phyloP scores from a whole-genome alignment of 1,140 invertebrate genomes.

The Vollenhovia emeryi region DNA sequence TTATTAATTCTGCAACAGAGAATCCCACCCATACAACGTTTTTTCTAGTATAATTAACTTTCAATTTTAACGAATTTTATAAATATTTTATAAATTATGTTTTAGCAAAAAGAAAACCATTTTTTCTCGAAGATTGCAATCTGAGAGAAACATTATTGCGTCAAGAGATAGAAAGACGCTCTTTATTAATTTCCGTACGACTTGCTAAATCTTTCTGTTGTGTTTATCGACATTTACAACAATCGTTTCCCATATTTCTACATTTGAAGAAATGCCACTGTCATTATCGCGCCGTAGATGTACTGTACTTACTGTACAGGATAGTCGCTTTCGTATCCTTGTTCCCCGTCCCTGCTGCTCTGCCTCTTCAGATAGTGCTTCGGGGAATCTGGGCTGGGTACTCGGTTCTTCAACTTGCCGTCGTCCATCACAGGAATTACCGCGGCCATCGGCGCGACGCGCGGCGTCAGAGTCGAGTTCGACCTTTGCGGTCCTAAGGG shows the following conservation, averaged over 20 bases:
- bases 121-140: not conserved
- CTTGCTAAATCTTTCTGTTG: not conserved
- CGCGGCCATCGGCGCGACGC: constrained; percentile 83
- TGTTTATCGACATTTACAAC: not conserved
- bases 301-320: constrained; percentile 84
- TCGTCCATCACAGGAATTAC: constrained; percentile 84
- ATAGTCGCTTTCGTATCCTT: constrained; percentile 82
- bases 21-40: not conserved
- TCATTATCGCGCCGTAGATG: not conserved
- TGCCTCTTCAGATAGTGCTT: constrained; percentile 82
- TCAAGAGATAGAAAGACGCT: not conserved
- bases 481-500: constrained; percentile 83
- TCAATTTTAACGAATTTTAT: not conserved
- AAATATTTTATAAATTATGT: not conserved
- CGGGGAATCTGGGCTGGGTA: constrained; percentile 81
- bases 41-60: not conserved
- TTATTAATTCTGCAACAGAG: constrained; percentile 82
- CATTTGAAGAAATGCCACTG: not conserved
- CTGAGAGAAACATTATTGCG: not conserved
- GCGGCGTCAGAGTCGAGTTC: constrained; percentile 81
- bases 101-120: not conserved
- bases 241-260: not conserved
- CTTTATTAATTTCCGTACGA: not conserved
- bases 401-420: constrained; percentile 82
- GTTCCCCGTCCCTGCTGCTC: constrained; percentile 79